Evolutionary conservation across 1,140 invertebrate genomes (phyloP), one percentile per base, ranked within the genome.

Genomic region (Manduca sexta): DNA sequence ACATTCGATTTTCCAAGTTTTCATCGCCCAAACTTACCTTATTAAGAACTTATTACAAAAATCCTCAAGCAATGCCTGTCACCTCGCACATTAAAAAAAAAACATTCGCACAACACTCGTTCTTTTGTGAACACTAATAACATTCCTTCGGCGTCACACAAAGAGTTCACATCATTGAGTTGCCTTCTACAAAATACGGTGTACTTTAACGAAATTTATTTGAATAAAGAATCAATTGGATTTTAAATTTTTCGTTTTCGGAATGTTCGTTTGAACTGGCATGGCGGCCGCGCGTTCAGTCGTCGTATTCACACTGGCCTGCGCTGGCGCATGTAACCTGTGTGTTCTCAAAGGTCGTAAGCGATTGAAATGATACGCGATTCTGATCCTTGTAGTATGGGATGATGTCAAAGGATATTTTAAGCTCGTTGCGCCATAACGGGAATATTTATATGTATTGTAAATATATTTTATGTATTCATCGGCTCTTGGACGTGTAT

Each of bases 201-300:
- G 50, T 46, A 49, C 55, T 46, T 52, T 30, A 34, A 56, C 30
- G 40, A 55, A 55, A 46, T 44, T n/a, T 29, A 49, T 52, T 62
- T 31, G 49, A 44, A 50, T 56, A 43, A 50, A 30, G 33, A 11
- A 34, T 34, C 18, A 37, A 43, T 52, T 29, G 39, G 34, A 40
- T 18, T 26, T 26, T 26, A 26, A 26, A 26, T 26, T 26, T 26
- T 26, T 81, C 74, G 74, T 73, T 75, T 66, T 68, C 55, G 63
- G 41, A 56, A 58, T 59, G 48, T 64, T 77, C 69, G 73, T 75
- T 79, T 65, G 61, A 53, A 49, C 52, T 68, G 58, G 65, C 79
- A 83, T 83, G 57, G 76, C 79, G 76, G 64, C 78, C 74, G 70
- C 74, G 60, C 78, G 67, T 56, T 64, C 61, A 56, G 41, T 50